Base-by-base conservation (phyloP, 2,113 vertebrate genomes). In the Myiopsitta monachus region DNA sequence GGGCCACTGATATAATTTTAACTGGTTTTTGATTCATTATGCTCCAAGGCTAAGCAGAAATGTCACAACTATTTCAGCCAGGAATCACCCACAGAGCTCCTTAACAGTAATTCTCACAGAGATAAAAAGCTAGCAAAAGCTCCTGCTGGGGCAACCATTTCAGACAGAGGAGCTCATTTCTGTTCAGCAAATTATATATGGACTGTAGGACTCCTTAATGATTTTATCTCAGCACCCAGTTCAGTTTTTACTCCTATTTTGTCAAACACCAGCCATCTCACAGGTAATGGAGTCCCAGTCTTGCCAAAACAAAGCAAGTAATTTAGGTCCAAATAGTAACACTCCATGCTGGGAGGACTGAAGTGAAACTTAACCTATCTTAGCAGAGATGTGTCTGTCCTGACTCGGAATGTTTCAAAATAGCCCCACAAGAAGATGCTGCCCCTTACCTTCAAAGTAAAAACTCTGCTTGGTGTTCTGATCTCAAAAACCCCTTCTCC, bases 401-500 rank as follows among this genome's bases (percentile, higher is more conserved):
- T 38, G 24, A 72, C 2, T 11, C n/a, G 13, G 14, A 31, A 81
- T 13, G 24, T 75, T 81, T 61, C 11, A 1, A 75, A 64, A 77
- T 13, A 43, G 33, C 15, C 14, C 22, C 39, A 21, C 26, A 27
- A 14, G 30, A 57, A 54, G 19, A 23, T 51, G 47, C 21, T 57
- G 54, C 18, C 44, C 44, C 88, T 79, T 98, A 99, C 99, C 99
- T 99, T 99, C 63, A 99, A 98, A 31, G 98, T 98, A 94, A 99
- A 98, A 54, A 97, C 97, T 78, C 98, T 98, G 91, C 96, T 98
- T 46, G 98, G 98, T 19, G 99, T 99, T 97, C 98, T 98, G 96
- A 99, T 98, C 93, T 99, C 98, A 95, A 99, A 99, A 79, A 98
- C 98, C 4, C 99, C 99, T 31, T 96, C 98, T 52, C 99, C 99